phyloP scores from a whole-genome alignment of 2,797 vertebrate species.

The Pseudomugil gertrudae region DNA sequence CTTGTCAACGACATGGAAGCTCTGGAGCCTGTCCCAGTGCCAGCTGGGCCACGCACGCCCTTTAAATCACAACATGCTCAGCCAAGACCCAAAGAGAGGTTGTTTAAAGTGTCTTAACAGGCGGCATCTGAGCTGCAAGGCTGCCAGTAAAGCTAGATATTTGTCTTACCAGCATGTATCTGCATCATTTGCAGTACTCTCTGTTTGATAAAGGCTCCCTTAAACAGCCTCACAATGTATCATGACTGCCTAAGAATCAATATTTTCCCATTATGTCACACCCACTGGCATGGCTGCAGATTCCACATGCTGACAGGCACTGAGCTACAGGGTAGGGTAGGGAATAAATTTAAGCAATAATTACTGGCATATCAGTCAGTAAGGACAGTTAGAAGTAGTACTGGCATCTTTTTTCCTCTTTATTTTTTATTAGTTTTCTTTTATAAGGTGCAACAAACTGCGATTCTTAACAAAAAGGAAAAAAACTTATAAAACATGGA shows the following conservation, averaged over 20 bases:
- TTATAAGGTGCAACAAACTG: neutral
- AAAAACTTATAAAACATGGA: no score
- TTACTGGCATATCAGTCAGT: neutral
- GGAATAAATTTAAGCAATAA: neutral
- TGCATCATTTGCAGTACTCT: constrained; percentile 14
- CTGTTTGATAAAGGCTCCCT: constrained; percentile 28
- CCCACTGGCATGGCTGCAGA: constrained; percentile 30
- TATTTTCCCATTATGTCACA: constrained; percentile 58
- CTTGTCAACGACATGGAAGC: constrained; percentile 48
- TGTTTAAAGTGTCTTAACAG: neutral
- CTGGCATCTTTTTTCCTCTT: neutral
- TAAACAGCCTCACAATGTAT: constrained; percentile 37
- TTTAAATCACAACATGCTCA: neutral
- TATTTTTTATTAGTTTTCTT: neutral
- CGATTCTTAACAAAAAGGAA: no score
- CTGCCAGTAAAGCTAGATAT: constrained; percentile 13
- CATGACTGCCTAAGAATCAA: constrained; percentile 62
- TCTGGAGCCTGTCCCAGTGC: constrained; percentile 15
- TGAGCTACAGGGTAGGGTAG: constrained; percentile 10
- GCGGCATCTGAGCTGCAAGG: neutral
- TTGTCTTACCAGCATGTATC: constrained; percentile 10
- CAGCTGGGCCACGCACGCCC: constrained; percentile 18
- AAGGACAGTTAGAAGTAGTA: neutral
- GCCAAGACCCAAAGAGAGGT: neutral
- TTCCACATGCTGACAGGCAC: constrained; percentile 20